A percentile compares a stretch with the other conserved stretches of the same genome.
These are phyloP conservation scores for Salvelinus namaycush DNA, from an alignment of 2,113 vertebrate genomes.

Conservation along the genomic window DNA sequence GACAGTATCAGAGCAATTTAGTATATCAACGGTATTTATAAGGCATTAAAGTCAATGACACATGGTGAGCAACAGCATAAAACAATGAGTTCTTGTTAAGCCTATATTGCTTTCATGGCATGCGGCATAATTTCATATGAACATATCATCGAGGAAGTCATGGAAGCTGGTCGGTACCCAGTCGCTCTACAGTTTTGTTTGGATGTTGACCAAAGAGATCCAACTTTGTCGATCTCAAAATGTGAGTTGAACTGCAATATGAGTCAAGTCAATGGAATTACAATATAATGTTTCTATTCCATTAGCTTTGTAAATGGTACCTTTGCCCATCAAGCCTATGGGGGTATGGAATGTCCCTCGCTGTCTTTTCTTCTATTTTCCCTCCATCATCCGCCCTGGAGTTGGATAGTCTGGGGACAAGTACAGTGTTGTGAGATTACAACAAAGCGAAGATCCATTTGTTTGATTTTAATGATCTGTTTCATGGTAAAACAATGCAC, in stretches of 20 bases:
- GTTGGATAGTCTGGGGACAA: not conserved
- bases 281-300: not conserved
- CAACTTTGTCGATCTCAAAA: slow-evolving; percentile 29
- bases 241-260: slow-evolving; percentile 13
- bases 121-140: slow-evolving; percentile 72
- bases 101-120: slow-evolving; percentile 69
- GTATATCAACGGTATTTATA: slow-evolving; percentile 78
- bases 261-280: slow-evolving; percentile 5
- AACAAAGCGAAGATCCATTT: not conserved
- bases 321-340: not conserved
- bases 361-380: not conserved
- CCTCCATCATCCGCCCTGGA: not conserved
- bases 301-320: not conserved
- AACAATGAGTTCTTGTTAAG: slow-evolving; percentile 74
- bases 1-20: slow-evolving; percentile 72
- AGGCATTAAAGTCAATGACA: slow-evolving; percentile 76
- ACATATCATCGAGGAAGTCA: slow-evolving; percentile 62
- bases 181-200: slow-evolving; percentile 20
- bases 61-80: slow-evolving; percentile 68
- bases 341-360: not conserved
- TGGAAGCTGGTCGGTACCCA: slow-evolving; percentile 41
- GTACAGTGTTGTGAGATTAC: not conserved
- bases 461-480: not conserved
- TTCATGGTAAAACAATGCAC: not conserved
- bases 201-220: slow-evolving; percentile 46